phyloP scores from a whole-genome alignment of 1,140 invertebrate genomes.

The Zaprionus ornatus region DNA sequence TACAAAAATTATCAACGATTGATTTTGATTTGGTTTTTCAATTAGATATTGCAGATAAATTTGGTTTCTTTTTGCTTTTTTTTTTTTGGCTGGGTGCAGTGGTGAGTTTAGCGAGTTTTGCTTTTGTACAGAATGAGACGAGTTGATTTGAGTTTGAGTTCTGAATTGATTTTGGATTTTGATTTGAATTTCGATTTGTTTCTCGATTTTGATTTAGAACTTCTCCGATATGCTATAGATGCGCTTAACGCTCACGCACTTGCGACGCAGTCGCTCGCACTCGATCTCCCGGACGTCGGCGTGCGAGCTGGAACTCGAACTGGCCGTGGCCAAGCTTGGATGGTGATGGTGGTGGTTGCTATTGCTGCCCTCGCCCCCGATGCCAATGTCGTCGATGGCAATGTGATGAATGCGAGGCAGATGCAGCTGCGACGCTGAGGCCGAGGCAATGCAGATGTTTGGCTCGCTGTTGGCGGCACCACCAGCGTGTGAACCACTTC shows the following conservation, averaged over 20 bases:
- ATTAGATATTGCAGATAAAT: slow-evolving; percentile 1
- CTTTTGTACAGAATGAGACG: slow-evolving; percentile 52
- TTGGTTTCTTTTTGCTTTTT: slow-evolving; percentile 14
- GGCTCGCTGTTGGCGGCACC: slow-evolving; percentile 66
- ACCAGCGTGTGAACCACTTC: neutral
- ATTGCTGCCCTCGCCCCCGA: slow-evolving; percentile 31
- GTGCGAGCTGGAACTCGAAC: slow-evolving; percentile 62
- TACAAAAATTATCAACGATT: slow-evolving; percentile 20
- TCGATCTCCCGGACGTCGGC: slow-evolving; percentile 81
- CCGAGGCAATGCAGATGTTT: slow-evolving; percentile 57
- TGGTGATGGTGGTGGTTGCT: neutral
- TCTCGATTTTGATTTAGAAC: slow-evolving; percentile 69
- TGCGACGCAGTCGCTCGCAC: slow-evolving; percentile 79
- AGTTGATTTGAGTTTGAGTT: slow-evolving; percentile 31
- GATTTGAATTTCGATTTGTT: slow-evolving; percentile 43
- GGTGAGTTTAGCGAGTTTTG: slow-evolving; percentile 43
- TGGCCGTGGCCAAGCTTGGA: slow-evolving; percentile 38
- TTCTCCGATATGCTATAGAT: slow-evolving; percentile 84
- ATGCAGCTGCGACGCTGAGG: slow-evolving; percentile 11
- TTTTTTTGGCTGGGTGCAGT: slow-evolving; percentile 39
- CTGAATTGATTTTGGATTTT: slow-evolving; percentile 16
- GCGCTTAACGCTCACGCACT: slow-evolving; percentile 83
- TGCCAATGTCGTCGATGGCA: slow-evolving; percentile 67
- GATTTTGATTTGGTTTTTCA: slow-evolving; percentile 18
- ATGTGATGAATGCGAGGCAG: slow-evolving; percentile 71